Base-by-base conservation (phyloP, 1,140 invertebrate genomes). In the Drosophila kohkoa region DNA sequence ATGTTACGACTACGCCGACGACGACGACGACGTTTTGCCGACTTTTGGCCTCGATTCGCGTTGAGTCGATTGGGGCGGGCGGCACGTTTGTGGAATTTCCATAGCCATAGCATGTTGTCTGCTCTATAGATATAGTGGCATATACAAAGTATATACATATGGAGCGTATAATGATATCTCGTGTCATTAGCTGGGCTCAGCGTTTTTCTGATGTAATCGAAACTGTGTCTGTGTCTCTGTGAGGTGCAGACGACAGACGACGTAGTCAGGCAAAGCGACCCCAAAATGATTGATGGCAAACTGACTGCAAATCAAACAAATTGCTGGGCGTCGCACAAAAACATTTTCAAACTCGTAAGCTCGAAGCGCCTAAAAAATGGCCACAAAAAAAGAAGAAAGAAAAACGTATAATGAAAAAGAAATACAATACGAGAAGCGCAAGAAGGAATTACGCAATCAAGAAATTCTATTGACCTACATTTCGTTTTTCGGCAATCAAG, bases 391-490 rank as follows among this genome's bases (percentile, higher is more conserved):
- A 41, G 25, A 16, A 28, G 41, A 59, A 67, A 62, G 51, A 30
- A 46, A 20, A 15, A 48, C 20, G 6, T 20, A 38, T 2, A 38
- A 38, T 35, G 6, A 1, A 16, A 15, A 57, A 57, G 32, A 57
- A 38, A 57, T 41, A 41, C 13, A 57, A 57, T 20, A 41, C 15
- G 16, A 32, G 43, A 48, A 43, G 41, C 16, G 46, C 7, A 69
- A 62, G 72, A 66, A 67, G 55, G 55, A 68, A 75, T 85, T 85
- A 86, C 81, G 82, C 83, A 85, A 85, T 65, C 55, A 43, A 66
- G 68, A 51, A 75, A 74, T 79, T 71, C 76, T 79, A 79, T 88
- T 88, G 83, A 88, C 83, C 83, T 88, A 88, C 83, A 88, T 88
- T 83, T 77, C 38, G 35, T 59, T 66, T 46, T 66, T 77, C 25